Conservation (phyloP, 2,113 vertebrate species). For the Cacatua alba region DNA sequence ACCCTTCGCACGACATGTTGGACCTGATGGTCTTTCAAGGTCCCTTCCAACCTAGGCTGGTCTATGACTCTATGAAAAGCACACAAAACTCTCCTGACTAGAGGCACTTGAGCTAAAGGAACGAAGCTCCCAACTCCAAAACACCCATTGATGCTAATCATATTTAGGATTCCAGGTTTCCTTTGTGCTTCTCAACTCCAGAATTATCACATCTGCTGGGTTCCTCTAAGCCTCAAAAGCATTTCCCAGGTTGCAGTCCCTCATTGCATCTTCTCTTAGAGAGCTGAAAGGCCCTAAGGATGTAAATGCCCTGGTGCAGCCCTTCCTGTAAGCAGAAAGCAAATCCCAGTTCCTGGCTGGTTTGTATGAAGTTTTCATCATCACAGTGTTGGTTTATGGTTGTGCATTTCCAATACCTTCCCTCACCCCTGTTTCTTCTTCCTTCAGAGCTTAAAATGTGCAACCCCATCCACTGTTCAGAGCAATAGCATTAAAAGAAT, state of each 20-base stretch:
- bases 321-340: background rate
- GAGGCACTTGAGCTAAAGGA: background rate
- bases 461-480: background rate
- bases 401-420: background rate
- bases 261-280: background rate
- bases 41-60: background rate
- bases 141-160: background rate
- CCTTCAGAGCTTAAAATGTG: background rate
- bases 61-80: background rate
- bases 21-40: background rate
- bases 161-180: background rate
- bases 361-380: background rate
- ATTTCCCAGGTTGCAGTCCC: background rate
- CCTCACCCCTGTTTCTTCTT: background rate
- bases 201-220: background rate
- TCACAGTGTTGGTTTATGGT: background rate
- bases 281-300: background rate
- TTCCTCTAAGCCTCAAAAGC: background rate
- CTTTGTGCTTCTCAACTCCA: background rate
- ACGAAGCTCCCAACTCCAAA: background rate
- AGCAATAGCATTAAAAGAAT: background rate
- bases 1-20: background rate
- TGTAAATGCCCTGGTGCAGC: background rate
- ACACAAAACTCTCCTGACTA: background rate
- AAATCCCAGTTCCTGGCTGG: background rate